Base-by-base conservation (phyloP, 2,888 invertebrate species). In the Asteroscopus sphinx region DNA sequence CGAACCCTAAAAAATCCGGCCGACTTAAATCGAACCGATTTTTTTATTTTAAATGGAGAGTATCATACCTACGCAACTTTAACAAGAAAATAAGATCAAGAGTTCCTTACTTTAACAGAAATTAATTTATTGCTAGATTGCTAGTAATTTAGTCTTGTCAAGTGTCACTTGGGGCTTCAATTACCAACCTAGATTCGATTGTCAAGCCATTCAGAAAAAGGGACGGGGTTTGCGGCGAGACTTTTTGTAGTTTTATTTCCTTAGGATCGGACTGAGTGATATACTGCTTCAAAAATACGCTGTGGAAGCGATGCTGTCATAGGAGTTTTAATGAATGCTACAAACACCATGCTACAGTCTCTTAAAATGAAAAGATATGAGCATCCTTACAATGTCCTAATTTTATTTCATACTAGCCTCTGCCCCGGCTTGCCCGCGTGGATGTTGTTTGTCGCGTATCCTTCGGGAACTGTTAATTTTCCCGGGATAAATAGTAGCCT, bases 131-230 rank as follows among this genome's bases (percentile, higher is more conserved):
- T 16, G 17, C 13, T 36, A 17, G 36, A 21, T 17, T 16, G 17
- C 13, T 36, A 17, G 36, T 52, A 36, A 42, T 42, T 52, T 13
- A 28, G 42, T 41, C 17, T 32, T 9, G 13, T 25, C 45, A 35
- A 45, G 28, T 42, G 42, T 52, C 51, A 52, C 16, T 52, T 51
- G 11, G 17, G 26, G 3, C 36, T 17, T 44, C 36, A 28, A 36
- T 44, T 42, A 44, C 32, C 1, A 15, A 30, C 30, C 30, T 17
- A 37, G 37, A 30, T 47, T 4, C 37, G 17, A 52, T 36, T 36
- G 28, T 42, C 6, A 8, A 42, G 16, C 7, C 3, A 35, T 28
- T 11, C 32, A 39, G 26, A 16, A 26, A 39, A 42, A 12, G 9
- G 15, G 35, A 13, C 17, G 16, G 4, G 1, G n/a, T 1, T 15